phyloP scores from a whole-genome alignment of 2,797 vertebrate genomes.

The Hippoglossus hippoglossus region DNA sequence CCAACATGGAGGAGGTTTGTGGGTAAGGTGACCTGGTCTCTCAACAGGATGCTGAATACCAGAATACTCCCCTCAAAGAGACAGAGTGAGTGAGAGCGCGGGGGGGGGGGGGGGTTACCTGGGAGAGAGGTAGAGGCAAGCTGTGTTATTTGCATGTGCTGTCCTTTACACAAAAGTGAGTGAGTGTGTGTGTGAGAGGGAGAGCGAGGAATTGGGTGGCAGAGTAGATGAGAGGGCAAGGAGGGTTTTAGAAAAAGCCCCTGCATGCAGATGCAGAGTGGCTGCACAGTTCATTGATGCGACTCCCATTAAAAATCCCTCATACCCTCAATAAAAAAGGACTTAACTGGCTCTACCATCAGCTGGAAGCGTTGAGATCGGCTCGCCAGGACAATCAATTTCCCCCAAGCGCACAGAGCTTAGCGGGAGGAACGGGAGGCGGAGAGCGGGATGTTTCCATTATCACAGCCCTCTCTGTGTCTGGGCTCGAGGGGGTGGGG shows the following conservation, averaged over 20 bases:
- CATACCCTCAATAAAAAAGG: constrained; percentile 88
- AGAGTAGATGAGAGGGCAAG: constrained; percentile 55
- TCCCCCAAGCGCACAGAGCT: constrained; percentile 84
- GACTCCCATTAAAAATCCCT: constrained; percentile 86
- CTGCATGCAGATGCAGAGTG: constrained; percentile 81
- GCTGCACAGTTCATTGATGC: constrained; percentile 86
- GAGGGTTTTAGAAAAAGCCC: constrained; percentile 66
- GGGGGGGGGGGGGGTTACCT: constrained; percentile 40
- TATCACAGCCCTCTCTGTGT: constrained; percentile 84
- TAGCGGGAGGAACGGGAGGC: constrained; percentile 83
- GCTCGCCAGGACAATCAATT: constrained; percentile 88
- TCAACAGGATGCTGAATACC: constrained; percentile 50
- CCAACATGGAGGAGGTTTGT: constrained; percentile 45
- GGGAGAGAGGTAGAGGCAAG: constrained; percentile 54
- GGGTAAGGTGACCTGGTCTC: constrained; percentile 70
- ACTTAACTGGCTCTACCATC: constrained; percentile 88
- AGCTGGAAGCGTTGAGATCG: constrained; percentile 86
- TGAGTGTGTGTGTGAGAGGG: constrained; percentile 14
- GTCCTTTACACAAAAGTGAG: constrained; percentile 55
- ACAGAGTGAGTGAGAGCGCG: constrained; percentile 42
- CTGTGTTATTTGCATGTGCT: constrained; percentile 70
- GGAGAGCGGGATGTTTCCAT: constrained; percentile 86
- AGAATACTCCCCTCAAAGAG: constrained; percentile 55
- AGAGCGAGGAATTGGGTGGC: constrained; percentile 29
- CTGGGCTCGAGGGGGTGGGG: constrained; percentile 70